Percentiles rank a stretch among this genome's conserved stretches.
These are phyloP conservation scores for Diceros bicornis DNA, from an alignment of 2,797 vertebrate genomes.

Conservation along the genomic window DNA sequence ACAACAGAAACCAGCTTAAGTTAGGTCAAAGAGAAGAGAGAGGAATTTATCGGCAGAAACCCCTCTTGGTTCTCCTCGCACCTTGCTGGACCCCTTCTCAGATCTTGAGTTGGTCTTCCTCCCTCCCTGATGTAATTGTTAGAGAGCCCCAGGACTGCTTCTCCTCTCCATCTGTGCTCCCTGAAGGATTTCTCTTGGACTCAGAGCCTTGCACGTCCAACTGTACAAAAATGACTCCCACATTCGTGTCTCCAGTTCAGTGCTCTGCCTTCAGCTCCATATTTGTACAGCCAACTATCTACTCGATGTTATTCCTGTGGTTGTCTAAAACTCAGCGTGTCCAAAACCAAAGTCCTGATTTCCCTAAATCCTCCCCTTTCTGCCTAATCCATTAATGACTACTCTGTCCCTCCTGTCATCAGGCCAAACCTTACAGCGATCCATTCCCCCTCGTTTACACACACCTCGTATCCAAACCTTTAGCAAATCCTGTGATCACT, in stretches of 20 bases:
- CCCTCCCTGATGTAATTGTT: not conserved
- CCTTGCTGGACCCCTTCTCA: not conserved
- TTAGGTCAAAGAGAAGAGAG: slow-evolving; percentile 38
- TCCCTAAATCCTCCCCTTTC: not conserved
- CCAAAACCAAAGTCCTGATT: not conserved
- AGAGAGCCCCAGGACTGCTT: not conserved
- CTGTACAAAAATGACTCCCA: not conserved
- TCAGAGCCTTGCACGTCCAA: not conserved
- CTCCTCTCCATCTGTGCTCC: not conserved
- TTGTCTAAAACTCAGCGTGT: not conserved
- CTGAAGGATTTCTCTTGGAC: not conserved
- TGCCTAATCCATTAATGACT: not conserved
- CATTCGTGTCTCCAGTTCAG: not conserved
- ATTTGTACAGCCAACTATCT: not conserved
- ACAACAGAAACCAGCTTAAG: slow-evolving; percentile 56
- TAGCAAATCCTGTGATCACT: not conserved
- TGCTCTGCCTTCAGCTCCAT: not conserved
- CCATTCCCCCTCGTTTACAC: not conserved
- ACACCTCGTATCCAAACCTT: not conserved
- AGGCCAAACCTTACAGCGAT: not conserved
- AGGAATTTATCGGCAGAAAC: slow-evolving; percentile 32
- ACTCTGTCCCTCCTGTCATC: not conserved
- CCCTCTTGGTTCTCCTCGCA: not conserved
- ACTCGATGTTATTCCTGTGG: not conserved
- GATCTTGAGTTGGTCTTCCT: not conserved